Evolutionary conservation across 2,797 vertebrate genomes (phyloP).

Genomic region (Silurus lanzhouensis): DNA sequence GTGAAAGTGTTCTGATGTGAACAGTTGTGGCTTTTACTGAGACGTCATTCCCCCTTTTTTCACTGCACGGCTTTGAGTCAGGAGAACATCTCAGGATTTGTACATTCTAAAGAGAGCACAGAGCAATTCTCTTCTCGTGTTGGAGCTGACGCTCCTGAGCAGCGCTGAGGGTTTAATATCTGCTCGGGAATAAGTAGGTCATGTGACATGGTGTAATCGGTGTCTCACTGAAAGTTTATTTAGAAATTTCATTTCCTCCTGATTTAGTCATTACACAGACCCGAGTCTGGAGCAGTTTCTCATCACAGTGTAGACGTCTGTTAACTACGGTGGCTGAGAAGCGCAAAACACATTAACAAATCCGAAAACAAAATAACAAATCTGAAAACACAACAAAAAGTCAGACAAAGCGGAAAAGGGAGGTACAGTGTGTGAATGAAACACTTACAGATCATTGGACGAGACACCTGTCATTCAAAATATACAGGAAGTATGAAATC

Average conservation of each 20-base stretch:
- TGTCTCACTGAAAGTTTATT: neutral
- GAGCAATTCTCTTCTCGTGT: neutral
- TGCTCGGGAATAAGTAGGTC: neutral
- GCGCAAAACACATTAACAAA: too few species aligned
- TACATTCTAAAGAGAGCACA: neutral
- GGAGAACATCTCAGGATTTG: slow-evolving; percentile 31
- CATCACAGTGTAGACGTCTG: too few species aligned
- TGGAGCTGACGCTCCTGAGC: neutral
- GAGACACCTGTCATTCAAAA: too few species aligned
- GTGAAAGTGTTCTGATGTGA: slow-evolving; percentile 46
- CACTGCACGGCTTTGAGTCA: slow-evolving; percentile 18
- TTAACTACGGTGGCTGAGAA: too few species aligned
- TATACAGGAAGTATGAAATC: too few species aligned
- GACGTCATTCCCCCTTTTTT: slow-evolving; percentile 6
- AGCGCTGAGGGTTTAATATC: neutral
- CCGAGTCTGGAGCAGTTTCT: neutral
- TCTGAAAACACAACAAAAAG: too few species aligned
- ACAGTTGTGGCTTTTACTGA: slow-evolving; percentile 45
- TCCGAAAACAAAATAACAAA: too few species aligned
- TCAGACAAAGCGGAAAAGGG: too few species aligned
- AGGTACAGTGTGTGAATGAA: too few species aligned
- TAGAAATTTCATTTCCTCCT: neutral
- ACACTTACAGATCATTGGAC: too few species aligned
- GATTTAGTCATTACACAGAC: neutral
- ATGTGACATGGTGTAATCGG: too few species aligned